phyloP scores from a whole-genome alignment of 2,113 vertebrate genomes.

The Thamnaconus septentrionalis region DNA sequence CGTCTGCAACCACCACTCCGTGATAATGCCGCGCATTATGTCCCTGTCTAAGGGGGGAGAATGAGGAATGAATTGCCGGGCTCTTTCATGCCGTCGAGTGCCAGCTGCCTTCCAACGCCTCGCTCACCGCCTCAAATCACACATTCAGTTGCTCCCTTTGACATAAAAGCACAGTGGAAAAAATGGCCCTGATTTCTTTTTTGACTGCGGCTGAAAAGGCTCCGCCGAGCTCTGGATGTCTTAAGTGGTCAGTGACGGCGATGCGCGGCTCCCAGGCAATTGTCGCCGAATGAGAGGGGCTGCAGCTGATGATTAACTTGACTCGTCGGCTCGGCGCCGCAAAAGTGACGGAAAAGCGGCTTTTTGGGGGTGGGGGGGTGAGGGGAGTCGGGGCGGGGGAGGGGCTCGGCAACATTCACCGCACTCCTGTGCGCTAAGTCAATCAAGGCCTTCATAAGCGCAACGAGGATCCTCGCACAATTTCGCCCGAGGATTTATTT shows the following conservation, averaged over 20 bases:
- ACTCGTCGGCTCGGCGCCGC: slow-evolving; percentile 52
- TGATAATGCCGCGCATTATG: slow-evolving; percentile 62
- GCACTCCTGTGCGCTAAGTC: slow-evolving; percentile 46
- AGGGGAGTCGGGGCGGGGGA: slow-evolving; percentile 7
- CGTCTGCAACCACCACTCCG: slow-evolving; percentile 52
- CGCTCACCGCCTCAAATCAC: slow-evolving; percentile 61
- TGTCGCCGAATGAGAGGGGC: slow-evolving; percentile 66
- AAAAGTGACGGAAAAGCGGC: slow-evolving; percentile 54
- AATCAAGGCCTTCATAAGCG: slow-evolving; percentile 55
- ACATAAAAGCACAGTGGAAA: slow-evolving; percentile 71
- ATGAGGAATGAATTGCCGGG: slow-evolving; percentile 58
- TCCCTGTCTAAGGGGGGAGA: slow-evolving; percentile 54
- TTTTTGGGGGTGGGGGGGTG: background rate
- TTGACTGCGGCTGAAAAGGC: slow-evolving; percentile 59
- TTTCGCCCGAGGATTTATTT: slow-evolving; percentile 32
- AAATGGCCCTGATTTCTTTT: slow-evolving; percentile 76
- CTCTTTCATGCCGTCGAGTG: slow-evolving; percentile 67
- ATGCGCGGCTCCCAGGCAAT: slow-evolving; percentile 59
- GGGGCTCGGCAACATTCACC: slow-evolving; percentile 49
- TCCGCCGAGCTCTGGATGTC: slow-evolving; percentile 64
- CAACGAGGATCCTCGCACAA: slow-evolving; percentile 52
- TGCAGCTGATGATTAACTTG: slow-evolving; percentile 65
- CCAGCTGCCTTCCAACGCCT: slow-evolving; percentile 71
- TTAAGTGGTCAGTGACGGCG: slow-evolving; percentile 66
- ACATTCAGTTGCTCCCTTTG: slow-evolving; percentile 61